These are phyloP conservation scores for Noctilio leporinus DNA, from an alignment of 2,113 vertebrate genomes.

Conservation along the genomic window DNA sequence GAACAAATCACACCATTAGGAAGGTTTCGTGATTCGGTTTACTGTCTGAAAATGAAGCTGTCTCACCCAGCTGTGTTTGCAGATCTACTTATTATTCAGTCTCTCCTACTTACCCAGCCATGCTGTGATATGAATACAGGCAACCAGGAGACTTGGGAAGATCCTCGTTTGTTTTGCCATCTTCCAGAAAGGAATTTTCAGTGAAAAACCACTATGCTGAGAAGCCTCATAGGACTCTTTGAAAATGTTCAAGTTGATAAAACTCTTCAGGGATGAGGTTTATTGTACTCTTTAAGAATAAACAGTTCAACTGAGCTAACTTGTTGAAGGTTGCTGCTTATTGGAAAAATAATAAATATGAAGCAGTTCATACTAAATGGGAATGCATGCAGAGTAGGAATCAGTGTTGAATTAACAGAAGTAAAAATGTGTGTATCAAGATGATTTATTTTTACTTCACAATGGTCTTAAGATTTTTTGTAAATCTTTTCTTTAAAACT, in stretches of 20 bases:
- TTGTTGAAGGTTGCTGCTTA: not conserved
- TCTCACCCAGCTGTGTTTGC: not conserved
- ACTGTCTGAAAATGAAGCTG: not conserved
- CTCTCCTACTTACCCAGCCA: not conserved
- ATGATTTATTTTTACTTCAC: constrained; percentile 41
- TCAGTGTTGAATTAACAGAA: not conserved
- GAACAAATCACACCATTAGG: not conserved
- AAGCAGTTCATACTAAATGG: not conserved
- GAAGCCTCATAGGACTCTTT: not conserved
- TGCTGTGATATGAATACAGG: not conserved
- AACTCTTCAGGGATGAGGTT: not conserved
- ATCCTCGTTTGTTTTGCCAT: not conserved
- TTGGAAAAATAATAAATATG: not conserved
- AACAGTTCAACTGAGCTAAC: not conserved
- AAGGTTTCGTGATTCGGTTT: not conserved
- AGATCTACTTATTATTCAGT: not conserved
- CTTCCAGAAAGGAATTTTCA: not conserved
- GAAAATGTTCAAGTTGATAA: not conserved
- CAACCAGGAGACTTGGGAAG: not conserved
- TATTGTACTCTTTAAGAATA: not conserved
- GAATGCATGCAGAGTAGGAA: not conserved
- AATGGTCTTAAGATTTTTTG: not conserved
- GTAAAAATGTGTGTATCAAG: constrained; percentile 70
- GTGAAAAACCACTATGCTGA: not conserved
- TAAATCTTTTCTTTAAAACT: not conserved